Conservation (phyloP, 2,797 vertebrate species). For the Eulemur mongoz region DNA sequence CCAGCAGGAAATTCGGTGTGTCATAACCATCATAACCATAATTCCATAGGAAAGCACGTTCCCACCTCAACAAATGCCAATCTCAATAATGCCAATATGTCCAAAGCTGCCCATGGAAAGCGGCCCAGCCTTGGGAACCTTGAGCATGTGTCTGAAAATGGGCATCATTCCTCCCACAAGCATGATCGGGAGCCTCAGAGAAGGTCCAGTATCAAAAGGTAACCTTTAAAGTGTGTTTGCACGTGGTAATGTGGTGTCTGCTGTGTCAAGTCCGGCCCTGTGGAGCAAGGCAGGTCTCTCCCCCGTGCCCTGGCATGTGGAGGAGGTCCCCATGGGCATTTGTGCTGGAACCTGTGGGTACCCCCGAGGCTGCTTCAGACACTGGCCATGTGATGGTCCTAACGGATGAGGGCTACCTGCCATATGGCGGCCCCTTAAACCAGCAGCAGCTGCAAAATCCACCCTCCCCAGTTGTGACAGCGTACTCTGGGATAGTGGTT, state of each 20-base stretch:
- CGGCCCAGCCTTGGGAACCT: conserved; percentile 87
- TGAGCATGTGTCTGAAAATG: conserved; percentile 90
- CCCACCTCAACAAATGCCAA: conserved; percentile 99
- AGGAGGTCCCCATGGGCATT: neutral
- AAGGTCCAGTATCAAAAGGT: conserved; percentile 94
- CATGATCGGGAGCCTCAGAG: conserved; percentile 90
- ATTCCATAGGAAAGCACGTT: conserved; percentile 92
- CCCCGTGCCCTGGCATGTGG: neutral
- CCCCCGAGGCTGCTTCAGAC: neutral
- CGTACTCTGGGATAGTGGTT: neutral
- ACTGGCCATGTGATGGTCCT: neutral
- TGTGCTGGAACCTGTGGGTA: neutral
- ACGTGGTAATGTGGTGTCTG: neutral
- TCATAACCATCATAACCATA: conserved; percentile 94
- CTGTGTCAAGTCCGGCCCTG: fast-evolving
- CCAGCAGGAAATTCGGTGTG: conserved; percentile 88
- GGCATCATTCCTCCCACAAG: conserved; percentile 90
- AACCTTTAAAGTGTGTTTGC: conserved; percentile 73
- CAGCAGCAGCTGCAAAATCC: neutral
- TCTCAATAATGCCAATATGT: conserved; percentile 99
- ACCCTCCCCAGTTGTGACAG: neutral
- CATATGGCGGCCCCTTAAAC: neutral
- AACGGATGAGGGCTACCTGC: neutral
- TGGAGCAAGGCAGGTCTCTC: neutral
- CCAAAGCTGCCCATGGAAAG: conserved; percentile 93